Evolutionary conservation across 2,113 vertebrate genomes (phyloP), one percentile per base, ranked within the genome.

Genomic region (Jaculus jaculus): DNA sequence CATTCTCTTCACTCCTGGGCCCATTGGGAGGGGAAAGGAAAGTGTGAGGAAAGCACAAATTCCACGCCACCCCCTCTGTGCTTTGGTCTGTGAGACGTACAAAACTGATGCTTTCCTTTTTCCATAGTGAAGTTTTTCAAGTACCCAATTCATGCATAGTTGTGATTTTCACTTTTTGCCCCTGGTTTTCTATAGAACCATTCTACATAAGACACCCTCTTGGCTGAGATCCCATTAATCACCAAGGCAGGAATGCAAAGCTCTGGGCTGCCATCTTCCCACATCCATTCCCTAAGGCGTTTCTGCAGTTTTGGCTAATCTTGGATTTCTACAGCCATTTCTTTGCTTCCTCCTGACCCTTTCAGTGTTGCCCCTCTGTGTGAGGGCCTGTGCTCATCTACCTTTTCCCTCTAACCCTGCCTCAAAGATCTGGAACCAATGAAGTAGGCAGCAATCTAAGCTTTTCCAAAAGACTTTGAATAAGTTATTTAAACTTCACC

Each of bases 331-430:
- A 11, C 0, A 34, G 4, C 1, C 24, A 47, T 32, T 54, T 47
- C 10, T 81, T 92, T 47, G 42, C 42, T 47, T 47, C 42, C 42
- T 47, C 5, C 42, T 47, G 42, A 47, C 42, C 5, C 5, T 47
- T 47, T 8, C 2, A 18, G 0, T 1, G 21, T 21, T n/a, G 15
- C n/a, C 39, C 1, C 2, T 17, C 47, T 75, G 5, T 5, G 5
- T n/a, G 28, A 63, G 3, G 1, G 2, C 32, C 17, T 47, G 51
- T 68, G 11, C 37, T 18, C 17, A 0, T 32, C 7, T 24, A 15
- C 13, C 10, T 7, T 18, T 15, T 26, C 30, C 0, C 1, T 20
- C 2, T 8, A 51, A 11, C 5, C 3, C 6, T 4, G n/a, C 0
- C 5, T 72, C 16, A 15, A 72, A 54, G 37, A 26, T 84, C 7